phyloP scores from a whole-genome alignment of 2,888 invertebrate species.

The Thelaira solivaga region DNA sequence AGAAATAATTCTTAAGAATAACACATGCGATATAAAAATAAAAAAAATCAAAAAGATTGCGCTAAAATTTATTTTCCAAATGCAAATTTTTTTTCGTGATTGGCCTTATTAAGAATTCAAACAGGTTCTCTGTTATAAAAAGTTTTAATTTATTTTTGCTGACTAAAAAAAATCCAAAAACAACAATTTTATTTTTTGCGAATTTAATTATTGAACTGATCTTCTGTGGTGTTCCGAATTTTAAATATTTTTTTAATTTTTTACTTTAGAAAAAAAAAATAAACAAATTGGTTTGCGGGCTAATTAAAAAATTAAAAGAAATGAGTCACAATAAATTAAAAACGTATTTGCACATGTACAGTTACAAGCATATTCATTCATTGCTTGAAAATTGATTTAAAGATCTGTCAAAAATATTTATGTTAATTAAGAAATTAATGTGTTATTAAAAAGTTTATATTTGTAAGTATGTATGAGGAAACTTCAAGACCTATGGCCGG shows the following conservation, averaged over 20 bases:
- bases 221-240: slow-evolving; percentile 34
- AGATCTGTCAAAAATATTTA: slow-evolving; percentile 9
- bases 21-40: background rate
- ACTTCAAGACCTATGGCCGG: no score
- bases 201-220: slow-evolving; percentile 46
- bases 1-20: background rate
- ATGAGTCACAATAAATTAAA: no score
- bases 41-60: no score
- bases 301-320: no score
- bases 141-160: background rate
- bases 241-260: slow-evolving; percentile 15
- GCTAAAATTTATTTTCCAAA: background rate
- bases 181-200: slow-evolving; percentile 27
- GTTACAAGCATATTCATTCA: no score
- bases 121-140: slow-evolving; percentile 30
- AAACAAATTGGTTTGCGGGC: no score
- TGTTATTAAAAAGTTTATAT: background rate
- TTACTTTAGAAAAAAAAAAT: no score
- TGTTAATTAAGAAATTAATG: background rate
- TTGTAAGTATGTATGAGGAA: background rate
- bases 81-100: background rate
- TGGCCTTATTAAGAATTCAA: slow-evolving; percentile 36
- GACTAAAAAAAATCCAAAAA: background rate
- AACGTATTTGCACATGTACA: slow-evolving; percentile 23
- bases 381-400: slow-evolving; percentile 30